phyloP scores from a whole-genome alignment of 2,888 invertebrate genomes.

The Rhingia rostrata region DNA sequence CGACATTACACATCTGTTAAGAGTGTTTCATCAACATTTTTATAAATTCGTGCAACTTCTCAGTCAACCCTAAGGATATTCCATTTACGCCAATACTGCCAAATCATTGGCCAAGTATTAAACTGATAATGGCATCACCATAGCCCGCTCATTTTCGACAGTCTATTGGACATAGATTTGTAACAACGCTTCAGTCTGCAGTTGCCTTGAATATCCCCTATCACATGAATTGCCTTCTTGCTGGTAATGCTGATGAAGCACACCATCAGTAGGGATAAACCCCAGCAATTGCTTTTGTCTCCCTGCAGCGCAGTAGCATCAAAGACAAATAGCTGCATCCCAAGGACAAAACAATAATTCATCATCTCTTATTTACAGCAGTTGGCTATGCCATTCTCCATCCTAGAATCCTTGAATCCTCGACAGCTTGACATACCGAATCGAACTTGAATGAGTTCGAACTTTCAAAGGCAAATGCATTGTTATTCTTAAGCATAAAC shows the following conservation, averaged over 20 bases:
- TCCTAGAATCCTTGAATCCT: not conserved
- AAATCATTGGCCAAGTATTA: too few relatives aligned
- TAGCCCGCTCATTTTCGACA: too few relatives aligned
- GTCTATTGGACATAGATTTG: too few relatives aligned
- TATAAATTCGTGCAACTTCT: too few relatives aligned
- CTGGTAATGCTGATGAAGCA: conserved; percentile 18
- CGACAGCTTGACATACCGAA: conserved; percentile 72
- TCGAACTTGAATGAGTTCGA: conserved; percentile 74
- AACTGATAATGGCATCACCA: too few relatives aligned
- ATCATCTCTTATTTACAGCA: conserved; percentile 65
- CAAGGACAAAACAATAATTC: conserved; percentile 68
- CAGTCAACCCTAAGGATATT: too few relatives aligned
- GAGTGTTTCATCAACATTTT: too few relatives aligned
- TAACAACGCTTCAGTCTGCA: too few relatives aligned
- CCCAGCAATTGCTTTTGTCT: not conserved
- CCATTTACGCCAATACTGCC: too few relatives aligned
- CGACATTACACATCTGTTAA: too few relatives aligned
- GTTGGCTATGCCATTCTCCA: conserved; percentile 24
- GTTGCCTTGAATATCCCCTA: not conserved
- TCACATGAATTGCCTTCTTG: not conserved
- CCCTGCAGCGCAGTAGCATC: not conserved
- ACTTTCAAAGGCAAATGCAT: conserved; percentile 64
- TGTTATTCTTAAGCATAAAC: conserved; percentile 66
- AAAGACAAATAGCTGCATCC: conserved; percentile 52
- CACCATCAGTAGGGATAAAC: conserved; percentile 28